Base-by-base conservation (phyloP, 2,888 invertebrate genomes). In the Acrobasis consociella region DNA sequence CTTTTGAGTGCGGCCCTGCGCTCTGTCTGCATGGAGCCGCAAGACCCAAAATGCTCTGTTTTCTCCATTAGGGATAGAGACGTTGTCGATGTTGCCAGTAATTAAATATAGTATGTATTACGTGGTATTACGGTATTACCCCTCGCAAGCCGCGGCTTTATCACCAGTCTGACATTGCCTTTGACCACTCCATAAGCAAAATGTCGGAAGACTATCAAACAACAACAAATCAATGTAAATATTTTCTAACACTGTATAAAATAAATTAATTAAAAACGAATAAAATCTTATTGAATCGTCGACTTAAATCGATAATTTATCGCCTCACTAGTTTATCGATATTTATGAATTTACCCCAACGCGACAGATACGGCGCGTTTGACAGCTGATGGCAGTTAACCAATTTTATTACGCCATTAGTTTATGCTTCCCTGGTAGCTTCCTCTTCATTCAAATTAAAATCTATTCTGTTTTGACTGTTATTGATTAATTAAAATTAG, bases 261-360 rank as follows among this genome's bases (percentile, higher is more conserved):
- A 46, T 46, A 13, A 46, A 46, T n/a, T n/a, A 46, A 46, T 46
- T 46, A 46, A n/a, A 31, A 46, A 46, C 2, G 13, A 46, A 46
- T 46, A 46, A 46, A 46, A 46, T 46, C 46, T 46, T 46, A 46
- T 46, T 46, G 13, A 13, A 46, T 46, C 46, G n/a, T 13, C 46
- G 46, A 46, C 46, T 46, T 7, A 7, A 13, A 46, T 46, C 11
- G n/a, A 46, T 46, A 46, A 52, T 52, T 52, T 52, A 52, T 52
- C 52, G 52, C 31, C 5, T 13, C 52, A 52, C 22, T 52, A 31
- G 31, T 31, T 11, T 52, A 52, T 49, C 58, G 58, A 37, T 49
- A 49, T 60, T 60, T 60, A 60, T 60, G 50, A 60, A 60, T 60
- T 60, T 60, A 38, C 49, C 50, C 60, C 5, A 39, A 17, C 58